These are phyloP conservation scores for Tachyglossus aculeatus DNA, from an alignment of 2,797 vertebrate species.

Conservation along the genomic window DNA sequence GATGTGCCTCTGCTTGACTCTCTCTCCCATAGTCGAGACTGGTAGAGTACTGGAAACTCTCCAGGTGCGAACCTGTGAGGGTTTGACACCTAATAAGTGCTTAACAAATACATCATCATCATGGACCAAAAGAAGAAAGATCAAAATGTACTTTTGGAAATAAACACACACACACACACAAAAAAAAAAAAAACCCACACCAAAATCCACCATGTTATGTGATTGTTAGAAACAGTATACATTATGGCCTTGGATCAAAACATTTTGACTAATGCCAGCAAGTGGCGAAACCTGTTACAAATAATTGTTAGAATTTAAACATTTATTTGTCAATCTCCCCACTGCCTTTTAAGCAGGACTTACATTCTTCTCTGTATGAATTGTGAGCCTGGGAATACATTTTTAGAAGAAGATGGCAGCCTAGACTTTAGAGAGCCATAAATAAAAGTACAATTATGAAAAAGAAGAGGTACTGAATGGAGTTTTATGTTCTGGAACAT, in stretches of 20 bases:
- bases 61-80: too few relatives aligned
- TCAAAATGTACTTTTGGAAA: neutral
- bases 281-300: conserved; percentile 33
- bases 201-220: neutral
- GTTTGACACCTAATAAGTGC: too few relatives aligned
- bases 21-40: too few relatives aligned
- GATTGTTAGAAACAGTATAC: conserved; percentile 10
- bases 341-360: conserved; percentile 32
- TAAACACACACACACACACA: neutral
- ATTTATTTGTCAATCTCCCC: conserved; percentile 29
- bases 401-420: conserved; percentile 50
- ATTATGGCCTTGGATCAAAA: neutral
- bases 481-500: conserved; percentile 57
- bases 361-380: conserved; percentile 42
- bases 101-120: too few relatives aligned
- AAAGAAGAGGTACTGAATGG: conserved; percentile 46
- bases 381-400: conserved; percentile 31
- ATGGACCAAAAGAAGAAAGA: conserved; percentile 41
- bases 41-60: too few relatives aligned
- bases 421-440: conserved; percentile 37
- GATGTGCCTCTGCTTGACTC: too few relatives aligned
- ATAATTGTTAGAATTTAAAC: conserved; percentile 42
- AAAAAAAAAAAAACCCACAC: neutral
- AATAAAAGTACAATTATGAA: conserved; percentile 46
- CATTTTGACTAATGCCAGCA: conserved; percentile 2